Evolutionary conservation across 1,140 invertebrate species (phyloP).

Genomic region (Solen grandis): DNA sequence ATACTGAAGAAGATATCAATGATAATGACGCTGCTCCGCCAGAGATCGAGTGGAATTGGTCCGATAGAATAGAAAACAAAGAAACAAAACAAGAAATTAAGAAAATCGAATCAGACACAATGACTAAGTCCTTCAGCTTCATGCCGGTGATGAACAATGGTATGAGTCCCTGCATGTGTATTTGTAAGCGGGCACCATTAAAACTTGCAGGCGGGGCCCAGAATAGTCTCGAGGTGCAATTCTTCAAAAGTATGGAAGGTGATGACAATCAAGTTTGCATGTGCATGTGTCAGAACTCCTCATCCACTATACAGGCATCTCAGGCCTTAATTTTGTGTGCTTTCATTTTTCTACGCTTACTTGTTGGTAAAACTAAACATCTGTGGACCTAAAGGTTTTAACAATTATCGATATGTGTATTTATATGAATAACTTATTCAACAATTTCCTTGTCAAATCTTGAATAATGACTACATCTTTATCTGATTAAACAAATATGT

Average conservation of each 20-base stretch:
- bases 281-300: conserved; percentile 59
- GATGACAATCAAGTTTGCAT: conserved; percentile 53
- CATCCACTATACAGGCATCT: too few relatives aligned
- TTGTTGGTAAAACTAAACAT: too few relatives aligned
- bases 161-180: conserved; percentile 54
- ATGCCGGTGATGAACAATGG: conserved; percentile 51
- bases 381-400: too few relatives aligned
- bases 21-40: conserved; percentile 15
- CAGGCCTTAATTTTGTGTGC: too few relatives aligned
- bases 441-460: too few relatives aligned
- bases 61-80: background rate
- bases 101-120: conserved; percentile 33
- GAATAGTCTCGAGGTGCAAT: conserved; percentile 21
- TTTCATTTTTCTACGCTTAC: too few relatives aligned
- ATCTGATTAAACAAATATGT: too few relatives aligned
- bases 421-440: too few relatives aligned
- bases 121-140: conserved; percentile 44
- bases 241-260: conserved; percentile 45
- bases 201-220: conserved; percentile 8
- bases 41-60: conserved; percentile 25
- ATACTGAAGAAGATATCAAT: conserved; percentile 23
- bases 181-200: conserved; percentile 45
- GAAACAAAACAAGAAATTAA: background rate
- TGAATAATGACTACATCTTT: too few relatives aligned
- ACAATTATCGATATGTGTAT: too few relatives aligned